Conservation (phyloP, 37 sponge, comb jelly and placozoan species). For the Hormiphora californensis region DNA sequence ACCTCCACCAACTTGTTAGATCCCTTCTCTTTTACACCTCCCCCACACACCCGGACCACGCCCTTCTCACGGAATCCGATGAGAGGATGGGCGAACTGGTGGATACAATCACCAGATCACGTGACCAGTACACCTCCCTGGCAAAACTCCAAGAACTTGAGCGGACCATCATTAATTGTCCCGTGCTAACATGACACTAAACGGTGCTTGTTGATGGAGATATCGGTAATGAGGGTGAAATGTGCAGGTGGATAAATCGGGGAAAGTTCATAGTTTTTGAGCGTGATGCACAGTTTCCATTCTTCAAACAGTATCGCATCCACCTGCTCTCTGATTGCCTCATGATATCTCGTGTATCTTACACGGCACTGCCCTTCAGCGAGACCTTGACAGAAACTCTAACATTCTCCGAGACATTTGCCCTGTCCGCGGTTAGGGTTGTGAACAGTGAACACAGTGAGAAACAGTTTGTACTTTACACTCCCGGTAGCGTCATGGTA, state of each 20-base stretch:
- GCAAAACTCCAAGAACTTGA: neutral
- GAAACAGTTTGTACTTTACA: slow-evolving; percentile 9
- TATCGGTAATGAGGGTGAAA: slow-evolving; percentile 10
- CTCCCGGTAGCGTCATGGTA: neutral
- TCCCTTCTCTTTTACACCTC: slow-evolving; percentile 33
- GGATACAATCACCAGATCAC: neutral
- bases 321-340: neutral
- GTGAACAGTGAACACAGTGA: neutral
- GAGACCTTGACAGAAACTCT: neutral
- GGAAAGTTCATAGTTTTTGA: neutral
- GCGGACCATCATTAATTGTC: neutral
- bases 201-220: slow-evolving; percentile 8
- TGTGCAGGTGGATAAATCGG: neutral
- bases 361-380: neutral
- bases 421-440: neutral
- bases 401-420: neutral
- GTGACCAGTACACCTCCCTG: neutral
- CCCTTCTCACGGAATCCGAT: neutral
- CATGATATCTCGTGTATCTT: neutral
- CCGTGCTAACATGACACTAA: slow-evolving; percentile 27
- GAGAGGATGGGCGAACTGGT: neutral
- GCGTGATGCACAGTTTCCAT: slow-evolving; percentile 2
- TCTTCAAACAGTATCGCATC: neutral
- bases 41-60: neutral
- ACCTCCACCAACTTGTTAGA: neutral